Percentiles rank a stretch among this genome's conserved stretches.
Evolutionary conservation across 2,888 invertebrate genomes (phyloP).

Genomic region (Melanophora roralis): DNA sequence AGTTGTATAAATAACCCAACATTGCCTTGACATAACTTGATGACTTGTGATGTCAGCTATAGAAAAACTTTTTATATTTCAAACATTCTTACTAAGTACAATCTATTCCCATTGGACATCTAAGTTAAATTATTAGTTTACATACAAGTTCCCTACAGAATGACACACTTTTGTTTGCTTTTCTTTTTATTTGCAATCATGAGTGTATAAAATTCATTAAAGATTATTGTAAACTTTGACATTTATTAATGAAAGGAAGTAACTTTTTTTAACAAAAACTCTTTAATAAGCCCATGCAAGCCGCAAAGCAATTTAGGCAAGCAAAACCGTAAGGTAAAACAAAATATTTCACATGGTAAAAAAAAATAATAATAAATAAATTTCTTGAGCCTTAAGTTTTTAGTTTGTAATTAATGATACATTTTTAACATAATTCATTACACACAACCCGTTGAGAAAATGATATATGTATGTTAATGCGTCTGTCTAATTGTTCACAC

Average conservation of each 20-base stretch:
- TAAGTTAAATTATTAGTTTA: not conserved
- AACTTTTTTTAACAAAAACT: not conserved
- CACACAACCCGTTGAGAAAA: too few relatives aligned
- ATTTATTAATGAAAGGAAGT: conserved; percentile 11
- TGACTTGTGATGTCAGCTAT: not conserved
- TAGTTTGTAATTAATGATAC: too few relatives aligned
- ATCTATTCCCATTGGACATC: not conserved
- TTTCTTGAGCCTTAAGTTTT: too few relatives aligned
- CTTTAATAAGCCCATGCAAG: too few relatives aligned
- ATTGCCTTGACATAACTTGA: not conserved
- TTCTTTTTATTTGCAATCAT: conserved; percentile 7
- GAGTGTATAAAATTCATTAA: conserved; percentile 2
- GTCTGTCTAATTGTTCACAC: too few relatives aligned
- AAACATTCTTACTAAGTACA: not conserved
- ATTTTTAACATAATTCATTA: too few relatives aligned
- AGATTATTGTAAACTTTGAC: not conserved
- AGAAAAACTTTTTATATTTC: not conserved
- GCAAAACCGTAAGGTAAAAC: too few relatives aligned
- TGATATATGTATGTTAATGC: too few relatives aligned
- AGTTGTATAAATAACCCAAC: too few relatives aligned
- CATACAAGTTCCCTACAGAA: not conserved
- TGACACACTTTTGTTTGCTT: not conserved
- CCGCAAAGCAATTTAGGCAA: too few relatives aligned
- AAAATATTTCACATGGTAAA: too few relatives aligned
- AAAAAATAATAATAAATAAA: too few relatives aligned